These are phyloP conservation scores for Stenodera caucasica DNA, from an alignment of 2,888 invertebrate genomes.

Conservation along the genomic window DNA sequence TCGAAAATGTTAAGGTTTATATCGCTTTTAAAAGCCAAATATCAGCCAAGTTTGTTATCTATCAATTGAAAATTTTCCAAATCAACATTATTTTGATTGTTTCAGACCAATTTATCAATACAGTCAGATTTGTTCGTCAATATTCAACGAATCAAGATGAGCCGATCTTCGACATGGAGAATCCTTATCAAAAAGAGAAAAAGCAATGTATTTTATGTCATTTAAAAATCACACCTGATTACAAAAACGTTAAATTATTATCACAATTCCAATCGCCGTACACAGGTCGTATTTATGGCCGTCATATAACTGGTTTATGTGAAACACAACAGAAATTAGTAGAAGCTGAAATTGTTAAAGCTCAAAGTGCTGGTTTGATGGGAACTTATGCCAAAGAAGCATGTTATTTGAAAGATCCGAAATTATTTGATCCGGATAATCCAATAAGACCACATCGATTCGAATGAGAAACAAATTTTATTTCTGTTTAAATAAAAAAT, in stretches of 20 bases:
- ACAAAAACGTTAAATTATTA: conserved; percentile 87
- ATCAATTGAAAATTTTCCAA: neutral
- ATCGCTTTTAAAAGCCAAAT: neutral
- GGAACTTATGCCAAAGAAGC: conserved; percentile 78
- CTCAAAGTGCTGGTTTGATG: conserved; percentile 82
- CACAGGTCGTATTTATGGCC: conserved; percentile 89
- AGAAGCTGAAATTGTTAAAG: conserved; percentile 72
- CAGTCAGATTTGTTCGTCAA: neutral
- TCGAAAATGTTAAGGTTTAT: no score
- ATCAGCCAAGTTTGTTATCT: neutral
- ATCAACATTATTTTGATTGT: neutral
- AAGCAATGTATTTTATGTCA: conserved; percentile 81
- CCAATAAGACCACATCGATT: conserved; percentile 80
- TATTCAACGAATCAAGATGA: conserved; percentile 41
- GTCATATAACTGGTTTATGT: conserved; percentile 94
- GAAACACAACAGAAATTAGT: conserved; percentile 75
- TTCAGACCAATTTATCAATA: neutral
- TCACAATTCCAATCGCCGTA: conserved; percentile 96
- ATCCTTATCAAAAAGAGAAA: conserved; percentile 79
- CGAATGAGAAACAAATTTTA: conserved; percentile 50
- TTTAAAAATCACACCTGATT: conserved; percentile 78
- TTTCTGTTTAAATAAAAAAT: conserved; percentile 18
- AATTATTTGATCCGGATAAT: conserved; percentile 84
- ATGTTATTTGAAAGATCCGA: conserved; percentile 82
- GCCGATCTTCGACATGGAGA: conserved; percentile 65